These are phyloP conservation scores for Notolabrus celidotus DNA, from an alignment of 2,797 vertebrate genomes.

Conservation along the genomic window DNA sequence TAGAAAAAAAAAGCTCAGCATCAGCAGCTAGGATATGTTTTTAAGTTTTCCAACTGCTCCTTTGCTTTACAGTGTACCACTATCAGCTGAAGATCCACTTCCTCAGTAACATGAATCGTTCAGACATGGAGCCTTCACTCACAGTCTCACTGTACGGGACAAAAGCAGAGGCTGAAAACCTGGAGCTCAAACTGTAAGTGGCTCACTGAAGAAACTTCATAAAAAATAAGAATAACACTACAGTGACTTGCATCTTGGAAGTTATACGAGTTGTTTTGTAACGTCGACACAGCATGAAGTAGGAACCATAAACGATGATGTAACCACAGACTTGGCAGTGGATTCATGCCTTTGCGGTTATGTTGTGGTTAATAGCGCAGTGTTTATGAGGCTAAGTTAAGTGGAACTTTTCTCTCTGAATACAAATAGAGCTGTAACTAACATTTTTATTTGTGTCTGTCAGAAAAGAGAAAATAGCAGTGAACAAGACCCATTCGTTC, in stretches of 20 bases:
- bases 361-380: slow-evolving; percentile 28
- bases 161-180: slow-evolving; percentile 78
- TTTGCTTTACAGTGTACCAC: slow-evolving; percentile 80
- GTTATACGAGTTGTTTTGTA: slow-evolving; percentile 38
- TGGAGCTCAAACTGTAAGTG: slow-evolving; percentile 84
- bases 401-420: not conserved
- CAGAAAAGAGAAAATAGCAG: slow-evolving; percentile 81
- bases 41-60: not conserved
- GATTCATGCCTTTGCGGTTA: slow-evolving; percentile 10
- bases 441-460: not conserved
- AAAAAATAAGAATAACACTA: slow-evolving; percentile 6
- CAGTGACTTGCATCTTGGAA: slow-evolving; percentile 17
- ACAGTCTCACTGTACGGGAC: slow-evolving; percentile 82
- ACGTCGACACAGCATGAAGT: not conserved
- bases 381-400: slow-evolving; percentile 18
- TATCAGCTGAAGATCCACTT: slow-evolving; percentile 88
- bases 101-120: slow-evolving; percentile 72
- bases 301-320: slow-evolving; percentile 24
- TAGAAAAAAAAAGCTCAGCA: no score
- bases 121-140: slow-evolving; percentile 77
- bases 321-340: slow-evolving; percentile 10
- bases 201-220: not conserved
- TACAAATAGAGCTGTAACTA: not conserved
- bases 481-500: slow-evolving; percentile 84
- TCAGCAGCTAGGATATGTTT: no score